Percentiles rank a stretch among this genome's conserved stretches.
Evolutionary conservation across 2,888 invertebrate genomes (phyloP).

Genomic region (Spialia ferax): DNA sequence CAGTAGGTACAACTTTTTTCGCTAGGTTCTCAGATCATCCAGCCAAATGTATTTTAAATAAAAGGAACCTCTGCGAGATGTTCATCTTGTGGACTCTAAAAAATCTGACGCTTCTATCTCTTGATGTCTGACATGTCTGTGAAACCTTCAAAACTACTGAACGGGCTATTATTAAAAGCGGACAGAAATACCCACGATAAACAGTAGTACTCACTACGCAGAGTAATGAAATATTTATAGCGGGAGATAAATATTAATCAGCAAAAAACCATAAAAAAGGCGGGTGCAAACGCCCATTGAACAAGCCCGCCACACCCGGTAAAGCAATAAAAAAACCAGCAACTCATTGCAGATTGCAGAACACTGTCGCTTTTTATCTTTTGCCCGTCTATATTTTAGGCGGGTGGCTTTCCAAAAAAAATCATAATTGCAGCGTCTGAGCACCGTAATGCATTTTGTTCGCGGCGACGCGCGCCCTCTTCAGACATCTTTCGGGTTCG

Average conservation of each 20-base stretch:
- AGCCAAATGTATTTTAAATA: too few species aligned
- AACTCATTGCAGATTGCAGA: conserved; percentile 24
- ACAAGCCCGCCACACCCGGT: conserved; percentile 4
- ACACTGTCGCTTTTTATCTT: conserved; percentile 34
- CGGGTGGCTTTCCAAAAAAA: conserved; percentile 39
- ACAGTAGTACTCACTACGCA: not conserved
- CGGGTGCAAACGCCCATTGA: not conserved
- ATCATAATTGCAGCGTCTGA: conserved; percentile 47
- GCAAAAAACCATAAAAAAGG: not conserved
- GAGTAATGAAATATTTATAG: not conserved
- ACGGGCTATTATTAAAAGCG: too few species aligned
- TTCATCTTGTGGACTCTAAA: too few species aligned
- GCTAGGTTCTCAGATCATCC: too few species aligned
- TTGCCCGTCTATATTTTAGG: conserved; percentile 35
- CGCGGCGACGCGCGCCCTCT: conserved; percentile 62
- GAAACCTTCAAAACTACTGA: too few species aligned
- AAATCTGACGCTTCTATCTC: too few species aligned
- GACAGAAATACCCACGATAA: too few species aligned
- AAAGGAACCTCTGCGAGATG: too few species aligned
- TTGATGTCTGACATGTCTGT: not conserved
- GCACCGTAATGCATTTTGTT: conserved; percentile 70
- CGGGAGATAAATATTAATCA: not conserved
- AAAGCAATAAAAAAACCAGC: conserved; percentile 31
- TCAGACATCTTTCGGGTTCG: conserved; percentile 74
- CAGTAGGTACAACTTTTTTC: too few species aligned